Evolutionary conservation across 1,140 invertebrate species (phyloP), one percentile per base, ranked within the genome.

Genomic region (Thaumetopoea pityocampa): DNA sequence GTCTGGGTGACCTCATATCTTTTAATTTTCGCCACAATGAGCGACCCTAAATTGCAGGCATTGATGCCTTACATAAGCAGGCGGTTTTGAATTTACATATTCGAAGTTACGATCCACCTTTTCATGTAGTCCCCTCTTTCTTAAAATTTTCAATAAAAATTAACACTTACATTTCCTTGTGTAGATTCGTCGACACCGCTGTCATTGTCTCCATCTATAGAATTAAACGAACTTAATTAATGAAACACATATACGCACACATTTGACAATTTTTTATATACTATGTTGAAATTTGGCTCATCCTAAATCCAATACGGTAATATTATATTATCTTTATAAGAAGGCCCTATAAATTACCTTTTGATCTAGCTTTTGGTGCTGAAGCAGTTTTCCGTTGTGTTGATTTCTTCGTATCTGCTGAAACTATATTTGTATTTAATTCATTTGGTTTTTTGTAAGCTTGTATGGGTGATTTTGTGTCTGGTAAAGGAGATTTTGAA

Each of bases 201-300:
- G 62, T 93, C 92, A 62, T 93, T 93, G 73, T 93, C 91, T 14
- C 91, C 90, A 83, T 92, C 92, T 94, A 86, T 45, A 88, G 89
- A 33, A 51, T 36, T 29, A 27, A 36, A 33, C 17, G 18, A 28
- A 46, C 29, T 33, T 16, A 14, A 40, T n/a, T 37, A 14, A n/a
- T 11, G 20, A 10, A 9, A n/a, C 23, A 4, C 18, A 9, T 1
- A 11, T 28, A 15, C 15, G 15, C 27, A 6, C 5, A 33, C 4
- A 38, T 11, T 12, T 4, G 17, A 8, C 5, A 11, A 12, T 2
- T 12, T 15, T 2, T 20, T 8, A 16, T 2, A 35, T 9, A 3
- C 12, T 12, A 17, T 1, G 0, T 8, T 10, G 5, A 32, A 14
- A 41, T 57, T 69, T 67, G 63, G 60, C 67, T 69, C 60, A 74